Percentiles rank a stretch among this genome's conserved stretches.
phyloP scores from a whole-genome alignment of 1,140 invertebrate species.

The Drosophila nebulosa region DNA sequence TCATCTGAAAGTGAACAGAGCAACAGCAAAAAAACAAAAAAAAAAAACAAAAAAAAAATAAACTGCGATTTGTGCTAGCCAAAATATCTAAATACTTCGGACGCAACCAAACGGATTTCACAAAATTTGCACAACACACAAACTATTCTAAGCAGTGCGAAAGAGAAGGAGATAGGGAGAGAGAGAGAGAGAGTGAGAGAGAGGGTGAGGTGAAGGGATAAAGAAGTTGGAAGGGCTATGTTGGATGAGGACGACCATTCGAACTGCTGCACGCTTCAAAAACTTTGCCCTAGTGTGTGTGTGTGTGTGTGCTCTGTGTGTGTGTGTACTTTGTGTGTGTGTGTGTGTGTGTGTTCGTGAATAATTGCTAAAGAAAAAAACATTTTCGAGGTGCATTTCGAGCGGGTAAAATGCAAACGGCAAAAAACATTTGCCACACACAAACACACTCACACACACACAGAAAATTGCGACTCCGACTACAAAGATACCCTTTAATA shows the following conservation, averaged over 20 bases:
- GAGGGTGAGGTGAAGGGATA: not conserved
- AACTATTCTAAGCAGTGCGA: slow-evolving; percentile 40
- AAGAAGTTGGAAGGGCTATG: not conserved
- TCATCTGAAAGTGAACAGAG: slow-evolving; percentile 51
- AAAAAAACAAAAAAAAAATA: not conserved
- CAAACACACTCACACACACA: too few relatives aligned
- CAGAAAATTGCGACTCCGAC: not conserved
- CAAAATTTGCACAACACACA: slow-evolving; percentile 25
- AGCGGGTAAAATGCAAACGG: not conserved
- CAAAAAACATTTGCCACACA: not conserved
- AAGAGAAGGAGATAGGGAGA: too few relatives aligned
- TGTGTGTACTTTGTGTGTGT: slow-evolving; percentile 21
- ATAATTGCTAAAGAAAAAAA: not conserved
- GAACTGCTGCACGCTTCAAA: slow-evolving; percentile 50
- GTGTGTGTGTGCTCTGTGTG: slow-evolving; percentile 11
- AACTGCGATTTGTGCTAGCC: slow-evolving; percentile 42
- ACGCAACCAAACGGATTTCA: slow-evolving; percentile 53
- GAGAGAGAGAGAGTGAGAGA: slow-evolving; percentile 9
- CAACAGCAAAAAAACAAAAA: slow-evolving; percentile 13
- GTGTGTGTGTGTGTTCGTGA: slow-evolving; percentile 9
- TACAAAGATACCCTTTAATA: not conserved
- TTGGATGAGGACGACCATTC: slow-evolving; percentile 3
- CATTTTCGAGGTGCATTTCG: not conserved
- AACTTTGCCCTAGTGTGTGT: slow-evolving; percentile 29
- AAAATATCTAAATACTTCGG: slow-evolving; percentile 63